Base-by-base conservation (phyloP, 1,140 invertebrate genomes). In the Drosophila tristis region DNA sequence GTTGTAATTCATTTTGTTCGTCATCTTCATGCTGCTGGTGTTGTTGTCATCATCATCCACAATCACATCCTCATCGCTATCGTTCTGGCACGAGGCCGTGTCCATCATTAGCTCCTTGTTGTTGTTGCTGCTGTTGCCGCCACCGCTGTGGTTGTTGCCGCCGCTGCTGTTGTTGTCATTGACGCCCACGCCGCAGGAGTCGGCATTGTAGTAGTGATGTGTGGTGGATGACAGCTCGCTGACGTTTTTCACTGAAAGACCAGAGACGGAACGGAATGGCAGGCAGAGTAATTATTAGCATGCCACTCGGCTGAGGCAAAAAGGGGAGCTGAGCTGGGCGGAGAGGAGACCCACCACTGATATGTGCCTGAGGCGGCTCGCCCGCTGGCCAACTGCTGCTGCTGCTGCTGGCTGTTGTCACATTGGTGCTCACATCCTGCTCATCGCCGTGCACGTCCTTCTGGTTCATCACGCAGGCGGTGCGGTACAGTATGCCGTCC, bases 141-240 rank as follows among this genome's bases (percentile, higher is more conserved):
- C 59, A 25, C 49, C 59, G n/a, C 50, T n/a, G 20, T 29, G 35
- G 49, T 35, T 85, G 63, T 55, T 60, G 63, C 44, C 63, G 59
- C 58, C 70, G 62, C 77, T 79, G 70, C 55, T 77, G 76, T 60
- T 57, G 31, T 75, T 76, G 49, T 78, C 85, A 47, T 43, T 75
- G 8, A 80, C 79, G 75, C 81, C 79, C 78, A 67, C 80, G 63
- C 86, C 87, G 55, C 91, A 92, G 61, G 91, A 92, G 58, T 92
- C 91, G 44, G 91, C 91, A 51, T 92, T 92, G 78, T 92, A 92
- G 48, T 91, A 91, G 60, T 92, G 89, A 78, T 91, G 91, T 55
- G 91, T 92, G 73, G 91, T 92, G 29, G 91, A 92, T 78, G 91
- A 92, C 74, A 92, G 80, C 77, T 92, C 91, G 68, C 84, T 92